Percentiles rank a stretch among this genome's conserved stretches.
Conservation (phyloP, 2,797 vertebrate species). For the Poeciliopsis presidionis region DNA sequence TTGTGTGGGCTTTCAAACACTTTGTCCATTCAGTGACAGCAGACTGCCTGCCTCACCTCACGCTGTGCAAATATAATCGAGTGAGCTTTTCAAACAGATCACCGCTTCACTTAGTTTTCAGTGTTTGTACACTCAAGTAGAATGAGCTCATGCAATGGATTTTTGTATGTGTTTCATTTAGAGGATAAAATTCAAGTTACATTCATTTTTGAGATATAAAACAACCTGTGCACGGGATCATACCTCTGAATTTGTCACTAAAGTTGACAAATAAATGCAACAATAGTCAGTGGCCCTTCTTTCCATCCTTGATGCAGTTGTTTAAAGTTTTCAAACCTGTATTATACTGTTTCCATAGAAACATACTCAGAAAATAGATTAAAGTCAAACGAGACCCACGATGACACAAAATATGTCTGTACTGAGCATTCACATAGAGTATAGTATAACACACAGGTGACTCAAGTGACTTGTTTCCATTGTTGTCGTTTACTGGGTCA, state of each 20-base stretch:
- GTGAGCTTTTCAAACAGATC: slow-evolving; percentile 40
- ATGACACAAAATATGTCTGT: slow-evolving; percentile 9
- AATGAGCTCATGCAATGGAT: slow-evolving; percentile 26
- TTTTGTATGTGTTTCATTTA: slow-evolving; percentile 11
- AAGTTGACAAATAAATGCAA: not conserved
- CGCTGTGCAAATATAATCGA: slow-evolving; percentile 55
- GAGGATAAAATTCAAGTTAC: not conserved
- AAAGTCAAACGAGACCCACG: slow-evolving; percentile 15
- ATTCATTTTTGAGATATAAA: not conserved
- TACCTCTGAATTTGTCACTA: not conserved
- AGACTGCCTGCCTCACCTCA: slow-evolving; percentile 49
- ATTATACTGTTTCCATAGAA: slow-evolving; percentile 1
- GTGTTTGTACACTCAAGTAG: slow-evolving; percentile 21
- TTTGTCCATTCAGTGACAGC: slow-evolving; percentile 47
- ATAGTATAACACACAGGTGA: not conserved
- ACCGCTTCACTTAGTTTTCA: slow-evolving; percentile 37
- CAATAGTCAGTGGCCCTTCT: not conserved
- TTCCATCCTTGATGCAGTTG: not conserved
- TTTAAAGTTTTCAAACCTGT: slow-evolving; percentile 1
- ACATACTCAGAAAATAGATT: slow-evolving; percentile 1
- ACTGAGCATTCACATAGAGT: slow-evolving; percentile 7
- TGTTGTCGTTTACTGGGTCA: not conserved
- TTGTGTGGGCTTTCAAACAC: slow-evolving; percentile 50
- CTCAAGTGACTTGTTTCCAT: not conserved
- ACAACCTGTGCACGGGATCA: not conserved